Conservation (phyloP, 2,113 vertebrate genomes). For the Crotalus viridis region DNA sequence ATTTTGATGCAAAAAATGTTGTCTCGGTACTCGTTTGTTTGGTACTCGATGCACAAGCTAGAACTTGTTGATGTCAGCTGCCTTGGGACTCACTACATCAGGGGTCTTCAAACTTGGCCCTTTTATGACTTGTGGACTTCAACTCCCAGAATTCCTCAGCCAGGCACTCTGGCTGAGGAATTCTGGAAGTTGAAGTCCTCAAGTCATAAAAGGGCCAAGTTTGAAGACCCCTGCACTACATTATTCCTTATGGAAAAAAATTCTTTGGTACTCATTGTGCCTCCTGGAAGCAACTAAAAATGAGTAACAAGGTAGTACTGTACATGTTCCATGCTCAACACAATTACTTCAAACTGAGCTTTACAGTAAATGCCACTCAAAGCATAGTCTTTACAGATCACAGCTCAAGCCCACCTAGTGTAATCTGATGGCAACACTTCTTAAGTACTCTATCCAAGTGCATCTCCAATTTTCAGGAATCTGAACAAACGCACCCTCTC, state of each 20-base stretch:
- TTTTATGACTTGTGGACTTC: no score
- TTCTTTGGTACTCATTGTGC: neutral
- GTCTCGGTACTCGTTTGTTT: no score
- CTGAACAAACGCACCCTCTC: conserved; percentile 53
- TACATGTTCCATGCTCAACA: neutral
- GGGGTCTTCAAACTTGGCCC: no score
- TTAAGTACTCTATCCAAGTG: conserved; percentile 33
- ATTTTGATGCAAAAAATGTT: no score
- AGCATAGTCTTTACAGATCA: neutral
- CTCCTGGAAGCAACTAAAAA: neutral
- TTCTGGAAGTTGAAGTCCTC: no score
- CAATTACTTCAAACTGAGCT: neutral
- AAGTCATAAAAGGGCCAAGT: no score
- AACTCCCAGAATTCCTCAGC: no score
- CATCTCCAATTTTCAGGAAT: conserved; percentile 22
- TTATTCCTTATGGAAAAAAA: neutral
- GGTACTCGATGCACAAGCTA: neutral
- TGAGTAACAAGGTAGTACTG: neutral
- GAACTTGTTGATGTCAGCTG: no score
- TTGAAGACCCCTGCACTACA: no score
- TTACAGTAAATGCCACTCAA: rapidly evolving
- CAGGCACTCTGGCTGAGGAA: no score
- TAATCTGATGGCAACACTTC: neutral
- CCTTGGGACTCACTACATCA: no score
- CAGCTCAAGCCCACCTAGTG: conserved; percentile 23